Evolutionary conservation across 2,888 invertebrate species (phyloP).

Genomic region (Cephus nigrinus): DNA sequence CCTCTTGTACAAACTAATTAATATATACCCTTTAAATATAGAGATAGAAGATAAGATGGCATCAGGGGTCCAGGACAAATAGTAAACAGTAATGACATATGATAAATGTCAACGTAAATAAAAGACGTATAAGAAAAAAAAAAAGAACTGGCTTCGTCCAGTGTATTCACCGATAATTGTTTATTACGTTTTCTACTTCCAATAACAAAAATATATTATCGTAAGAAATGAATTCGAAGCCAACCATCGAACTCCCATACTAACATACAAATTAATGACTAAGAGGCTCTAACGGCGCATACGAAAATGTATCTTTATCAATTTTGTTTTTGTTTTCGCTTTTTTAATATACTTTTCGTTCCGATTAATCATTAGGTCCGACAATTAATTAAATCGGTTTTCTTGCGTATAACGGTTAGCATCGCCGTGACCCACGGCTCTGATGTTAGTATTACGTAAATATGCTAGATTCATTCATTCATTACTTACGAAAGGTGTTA

Average conservation of each 20-base stretch:
- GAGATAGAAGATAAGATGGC: background rate
- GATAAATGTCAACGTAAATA: background rate
- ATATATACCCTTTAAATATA: background rate
- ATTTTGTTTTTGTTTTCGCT: background rate
- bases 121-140: background rate
- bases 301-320: background rate
- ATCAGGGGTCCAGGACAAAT: background rate
- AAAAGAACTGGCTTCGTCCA: background rate
- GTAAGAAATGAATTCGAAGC: slow-evolving; percentile 53
- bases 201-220: slow-evolving; percentile 58
- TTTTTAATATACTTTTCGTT: background rate
- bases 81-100: background rate
- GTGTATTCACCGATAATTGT: slow-evolving; percentile 10
- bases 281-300: background rate
- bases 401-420: background rate
- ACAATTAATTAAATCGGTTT: background rate
- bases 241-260: slow-evolving; percentile 30
- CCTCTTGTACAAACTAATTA: background rate
- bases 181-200: slow-evolving; percentile 51
- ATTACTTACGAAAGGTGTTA: background rate
- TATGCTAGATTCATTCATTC: background rate
- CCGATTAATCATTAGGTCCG: background rate
- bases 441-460: background rate
- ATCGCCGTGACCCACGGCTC: background rate
- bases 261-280: slow-evolving; percentile 10